Evolutionary conservation across 2,888 invertebrate genomes (phyloP).

Genomic region (Drosophila ezoana): DNA sequence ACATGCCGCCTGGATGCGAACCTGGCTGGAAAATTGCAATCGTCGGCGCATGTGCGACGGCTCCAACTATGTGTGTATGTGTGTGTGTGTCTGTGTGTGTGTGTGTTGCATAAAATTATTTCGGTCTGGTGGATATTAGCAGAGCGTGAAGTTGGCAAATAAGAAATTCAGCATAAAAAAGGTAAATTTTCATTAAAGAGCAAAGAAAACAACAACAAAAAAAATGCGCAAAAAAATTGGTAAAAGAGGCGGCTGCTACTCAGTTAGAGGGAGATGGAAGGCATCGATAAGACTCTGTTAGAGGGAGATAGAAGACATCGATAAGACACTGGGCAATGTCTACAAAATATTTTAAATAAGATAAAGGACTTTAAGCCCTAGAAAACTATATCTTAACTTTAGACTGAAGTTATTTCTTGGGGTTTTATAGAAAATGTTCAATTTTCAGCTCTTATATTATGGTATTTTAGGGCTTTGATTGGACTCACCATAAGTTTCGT

Average conservation of each 20-base stretch:
- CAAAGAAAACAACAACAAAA: slow-evolving; percentile 37
- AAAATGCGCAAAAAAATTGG: slow-evolving; percentile 42
- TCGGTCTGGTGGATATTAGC: slow-evolving; percentile 85
- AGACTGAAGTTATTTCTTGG: too few species aligned
- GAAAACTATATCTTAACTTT: too few species aligned
- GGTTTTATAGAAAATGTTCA: too few species aligned
- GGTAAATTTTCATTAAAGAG: slow-evolving; percentile 75
- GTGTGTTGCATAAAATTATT: slow-evolving; percentile 85
- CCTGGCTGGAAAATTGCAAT: slow-evolving; percentile 61
- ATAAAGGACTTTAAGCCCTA: background rate
- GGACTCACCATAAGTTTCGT: slow-evolving; percentile 85
- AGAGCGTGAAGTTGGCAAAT: slow-evolving; percentile 85
- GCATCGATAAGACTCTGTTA: slow-evolving; percentile 22
- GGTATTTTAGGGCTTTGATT: background rate
- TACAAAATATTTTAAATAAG: background rate
- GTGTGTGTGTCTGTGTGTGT: slow-evolving; percentile 62
- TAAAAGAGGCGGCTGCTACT: slow-evolving; percentile 17
- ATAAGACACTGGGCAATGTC: slow-evolving; percentile 8
- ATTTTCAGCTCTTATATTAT: background rate
- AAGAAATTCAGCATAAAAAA: slow-evolving; percentile 77
- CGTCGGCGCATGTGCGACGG: slow-evolving; percentile 71
- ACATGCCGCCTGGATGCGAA: slow-evolving; percentile 53
- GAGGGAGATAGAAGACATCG: slow-evolving; percentile 47
- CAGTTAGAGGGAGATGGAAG: slow-evolving; percentile 24
- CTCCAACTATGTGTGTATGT: slow-evolving; percentile 37